Percentiles rank a stretch among this genome's conserved stretches.
Conservation (phyloP, 2,888 invertebrate species). For the Ligdia adustata region DNA sequence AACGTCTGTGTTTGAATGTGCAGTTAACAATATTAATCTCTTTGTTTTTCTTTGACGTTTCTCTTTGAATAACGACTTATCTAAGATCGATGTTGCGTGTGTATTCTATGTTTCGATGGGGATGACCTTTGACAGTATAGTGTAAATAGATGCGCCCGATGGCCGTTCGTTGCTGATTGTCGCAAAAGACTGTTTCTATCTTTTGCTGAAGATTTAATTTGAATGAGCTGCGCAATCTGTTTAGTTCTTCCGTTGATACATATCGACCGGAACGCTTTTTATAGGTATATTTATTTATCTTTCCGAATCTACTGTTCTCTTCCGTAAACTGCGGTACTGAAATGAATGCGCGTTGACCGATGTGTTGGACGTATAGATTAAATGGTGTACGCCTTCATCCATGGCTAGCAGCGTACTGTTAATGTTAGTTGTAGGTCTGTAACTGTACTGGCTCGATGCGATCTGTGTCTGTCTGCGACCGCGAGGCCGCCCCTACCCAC, state of each 20-base stretch:
- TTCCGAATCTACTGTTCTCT: slow-evolving; percentile 79
- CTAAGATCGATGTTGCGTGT: slow-evolving; percentile 83
- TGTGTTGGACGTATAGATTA: slow-evolving; percentile 78
- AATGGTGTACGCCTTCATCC: slow-evolving; percentile 79
- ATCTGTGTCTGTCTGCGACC: slow-evolving; percentile 68
- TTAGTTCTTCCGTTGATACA: slow-evolving; percentile 81
- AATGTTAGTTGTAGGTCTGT: slow-evolving; percentile 80
- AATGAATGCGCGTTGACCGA: slow-evolving; percentile 80
- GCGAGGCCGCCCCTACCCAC: slow-evolving; percentile 75
- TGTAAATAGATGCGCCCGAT: slow-evolving; percentile 83
- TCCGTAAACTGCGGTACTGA: slow-evolving; percentile 79
- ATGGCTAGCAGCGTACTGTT: slow-evolving; percentile 80
- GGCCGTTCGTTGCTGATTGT: slow-evolving; percentile 84
- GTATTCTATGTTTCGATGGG: slow-evolving; percentile 84
- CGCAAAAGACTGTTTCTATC: slow-evolving; percentile 83
- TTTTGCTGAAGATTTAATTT: slow-evolving; percentile 83
- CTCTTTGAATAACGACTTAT: slow-evolving; percentile 82
- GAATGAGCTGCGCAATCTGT: slow-evolving; percentile 83
- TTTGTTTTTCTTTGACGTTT: slow-evolving; percentile 84
- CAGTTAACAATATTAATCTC: slow-evolving; percentile 77
- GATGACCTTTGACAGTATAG: slow-evolving; percentile 77
- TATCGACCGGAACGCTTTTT: slow-evolving; percentile 81
- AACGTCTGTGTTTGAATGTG: slow-evolving; percentile 84
- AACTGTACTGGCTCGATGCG: slow-evolving; percentile 79
- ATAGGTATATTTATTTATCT: slow-evolving; percentile 82